Conservation (phyloP, 2,888 invertebrate species). For the Laothoe populi region DNA sequence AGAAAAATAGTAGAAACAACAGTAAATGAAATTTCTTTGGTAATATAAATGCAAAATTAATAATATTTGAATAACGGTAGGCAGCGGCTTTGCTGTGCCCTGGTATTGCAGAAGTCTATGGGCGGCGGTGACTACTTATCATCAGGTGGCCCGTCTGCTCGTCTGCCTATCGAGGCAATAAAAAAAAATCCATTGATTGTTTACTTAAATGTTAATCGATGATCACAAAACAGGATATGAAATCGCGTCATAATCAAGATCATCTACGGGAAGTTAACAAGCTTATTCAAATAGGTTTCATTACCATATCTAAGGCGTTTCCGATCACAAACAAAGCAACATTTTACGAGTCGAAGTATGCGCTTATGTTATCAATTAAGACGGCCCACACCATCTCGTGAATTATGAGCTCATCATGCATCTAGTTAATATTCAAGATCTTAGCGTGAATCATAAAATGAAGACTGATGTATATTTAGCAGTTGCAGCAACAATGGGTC, state of each 20-base stretch:
- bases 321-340: slow-evolving; percentile 12
- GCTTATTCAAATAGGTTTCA: slow-evolving; percentile 19
- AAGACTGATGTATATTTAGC: slow-evolving; percentile 11
- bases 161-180: too few relatives aligned
- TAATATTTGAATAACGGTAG: too few relatives aligned
- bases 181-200: too few relatives aligned
- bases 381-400: slow-evolving; percentile 12
- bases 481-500: background rate
- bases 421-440: slow-evolving; percentile 8
- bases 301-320: background rate
- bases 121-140: too few relatives aligned
- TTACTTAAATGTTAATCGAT: background rate
- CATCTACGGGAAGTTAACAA: background rate
- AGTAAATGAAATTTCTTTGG: too few relatives aligned
- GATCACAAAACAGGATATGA: slow-evolving; percentile 1
- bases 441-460: background rate
- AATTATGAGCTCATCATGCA: slow-evolving; percentile 14
- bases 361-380: slow-evolving; percentile 23
- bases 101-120: too few relatives aligned
- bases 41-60: too few relatives aligned
- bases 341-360: slow-evolving; percentile 27
- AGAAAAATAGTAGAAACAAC: too few relatives aligned
- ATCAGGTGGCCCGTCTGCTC: too few relatives aligned
- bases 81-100: too few relatives aligned
- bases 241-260: slow-evolving; percentile 23